These are phyloP conservation scores for Montipora foliosa DNA, from an alignment of 64 coral and sea anemone genomes.

Conservation along the genomic window DNA sequence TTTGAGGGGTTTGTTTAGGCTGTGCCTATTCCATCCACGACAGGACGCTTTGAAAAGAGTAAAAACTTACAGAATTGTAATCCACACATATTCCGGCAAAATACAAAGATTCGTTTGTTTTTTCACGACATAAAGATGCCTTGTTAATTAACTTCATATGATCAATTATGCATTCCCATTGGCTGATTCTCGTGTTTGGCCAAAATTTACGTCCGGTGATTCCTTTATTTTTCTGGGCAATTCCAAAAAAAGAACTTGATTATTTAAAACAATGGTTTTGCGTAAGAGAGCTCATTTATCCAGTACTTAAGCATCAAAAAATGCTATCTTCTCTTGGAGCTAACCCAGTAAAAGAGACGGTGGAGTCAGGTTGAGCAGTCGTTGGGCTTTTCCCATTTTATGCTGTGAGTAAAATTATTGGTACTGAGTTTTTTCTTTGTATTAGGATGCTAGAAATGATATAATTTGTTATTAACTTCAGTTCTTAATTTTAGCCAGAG, in stretches of 20 bases:
- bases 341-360: neutral
- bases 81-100: neutral
- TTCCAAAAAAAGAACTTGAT: neutral
- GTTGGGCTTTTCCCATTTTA: neutral
- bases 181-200: neutral
- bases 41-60: neutral
- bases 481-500: too few species aligned
- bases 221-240: neutral
- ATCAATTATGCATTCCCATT: neutral
- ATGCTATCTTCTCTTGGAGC: neutral
- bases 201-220: constrained; percentile 29
- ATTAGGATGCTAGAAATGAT: too few species aligned
- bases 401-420: neutral
- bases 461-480: too few species aligned
- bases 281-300: constrained; percentile 25
- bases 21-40: neutral
- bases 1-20: too few species aligned
- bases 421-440: too few species aligned
- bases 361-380: neutral
- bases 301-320: neutral
- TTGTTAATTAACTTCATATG: constrained; percentile 1
- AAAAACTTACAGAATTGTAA: neutral
- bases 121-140: neutral
- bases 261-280: constrained; percentile 25
- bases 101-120: neutral